phyloP scores from a whole-genome alignment of 2,888 invertebrate species.

The Megastigmus dorsalis region DNA sequence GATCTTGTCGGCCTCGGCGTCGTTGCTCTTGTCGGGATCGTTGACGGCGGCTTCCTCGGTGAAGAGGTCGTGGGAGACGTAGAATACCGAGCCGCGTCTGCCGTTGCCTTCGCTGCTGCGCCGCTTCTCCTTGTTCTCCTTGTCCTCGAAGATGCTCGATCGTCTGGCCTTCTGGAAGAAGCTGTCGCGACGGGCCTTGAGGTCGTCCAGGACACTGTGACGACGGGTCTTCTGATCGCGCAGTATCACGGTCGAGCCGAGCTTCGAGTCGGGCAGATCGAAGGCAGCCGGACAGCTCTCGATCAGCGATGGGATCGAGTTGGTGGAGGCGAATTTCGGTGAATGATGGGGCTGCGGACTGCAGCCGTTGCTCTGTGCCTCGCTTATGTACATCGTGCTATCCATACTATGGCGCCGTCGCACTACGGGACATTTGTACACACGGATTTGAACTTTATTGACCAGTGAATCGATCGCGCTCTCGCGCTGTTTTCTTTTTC shows the following conservation, averaged over 20 bases:
- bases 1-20: conserved; percentile 51
- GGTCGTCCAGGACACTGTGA: conserved; percentile 72
- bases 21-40: conserved; percentile 44
- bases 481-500: no score
- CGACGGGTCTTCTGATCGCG: conserved; percentile 66
- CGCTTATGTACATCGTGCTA: conserved; percentile 68
- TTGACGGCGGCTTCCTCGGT: conserved; percentile 59
- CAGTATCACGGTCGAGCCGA: conserved; percentile 32
- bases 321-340: conserved; percentile 69
- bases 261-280: conserved; percentile 14
- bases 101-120: conserved; percentile 52
- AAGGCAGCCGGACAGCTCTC: conserved; percentile 55
- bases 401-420: conserved; percentile 60
- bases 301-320: conserved; percentile 69
- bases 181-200: conserved; percentile 69
- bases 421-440: conserved; percentile 15
- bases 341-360: conserved; percentile 42
- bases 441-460: no score
- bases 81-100: conserved; percentile 69
- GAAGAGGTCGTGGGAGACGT: conserved; percentile 67
- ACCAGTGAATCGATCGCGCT: no score
- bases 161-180: conserved; percentile 68
- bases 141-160: conserved; percentile 65
- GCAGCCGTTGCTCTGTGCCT: conserved; percentile 64
- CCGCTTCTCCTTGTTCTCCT: conserved; percentile 59